A percentile compares a stretch with the other conserved stretches of the same genome.
Conservation (phyloP, 2,797 vertebrate species). For the Oryzias sinensis region DNA sequence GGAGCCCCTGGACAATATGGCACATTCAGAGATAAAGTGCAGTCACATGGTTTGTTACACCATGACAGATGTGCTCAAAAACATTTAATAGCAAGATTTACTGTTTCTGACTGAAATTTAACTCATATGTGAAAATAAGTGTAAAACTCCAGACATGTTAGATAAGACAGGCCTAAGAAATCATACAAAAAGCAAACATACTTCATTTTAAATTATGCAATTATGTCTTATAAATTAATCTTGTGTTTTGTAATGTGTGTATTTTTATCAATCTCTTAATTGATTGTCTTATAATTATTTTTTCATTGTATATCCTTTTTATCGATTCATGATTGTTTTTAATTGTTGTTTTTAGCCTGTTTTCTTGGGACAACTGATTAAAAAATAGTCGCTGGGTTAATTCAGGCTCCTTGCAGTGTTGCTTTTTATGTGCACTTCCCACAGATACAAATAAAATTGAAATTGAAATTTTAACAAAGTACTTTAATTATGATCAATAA, state of each 20-base stretch:
- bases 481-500: slow-evolving; percentile 1
- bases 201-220: too few species aligned
- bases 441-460: neutral
- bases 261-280: too few species aligned
- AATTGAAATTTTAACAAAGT: slow-evolving; percentile 5
- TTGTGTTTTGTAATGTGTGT: too few species aligned
- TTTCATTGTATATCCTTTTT: too few species aligned
- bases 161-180: slow-evolving; percentile 5
- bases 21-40: slow-evolving; percentile 50
- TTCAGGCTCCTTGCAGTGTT: too few species aligned
- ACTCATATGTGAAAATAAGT: slow-evolving; percentile 13
- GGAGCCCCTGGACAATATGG: slow-evolving; percentile 55
- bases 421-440: too few species aligned
- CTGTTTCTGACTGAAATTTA: slow-evolving; percentile 16
- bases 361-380: too few species aligned
- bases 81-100: slow-evolving; percentile 32
- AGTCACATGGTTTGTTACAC: slow-evolving; percentile 33
- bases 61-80: slow-evolving; percentile 34
- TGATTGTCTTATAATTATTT: too few species aligned
- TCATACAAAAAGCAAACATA: neutral
- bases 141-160: neutral
- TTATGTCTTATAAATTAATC: too few species aligned
- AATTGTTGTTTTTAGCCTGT: too few species aligned
- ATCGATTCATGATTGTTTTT: too few species aligned
- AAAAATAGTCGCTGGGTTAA: too few species aligned